Evolutionary conservation across 1,140 invertebrate genomes (phyloP).

Genomic region (Meloidogyne exigua): DNA sequence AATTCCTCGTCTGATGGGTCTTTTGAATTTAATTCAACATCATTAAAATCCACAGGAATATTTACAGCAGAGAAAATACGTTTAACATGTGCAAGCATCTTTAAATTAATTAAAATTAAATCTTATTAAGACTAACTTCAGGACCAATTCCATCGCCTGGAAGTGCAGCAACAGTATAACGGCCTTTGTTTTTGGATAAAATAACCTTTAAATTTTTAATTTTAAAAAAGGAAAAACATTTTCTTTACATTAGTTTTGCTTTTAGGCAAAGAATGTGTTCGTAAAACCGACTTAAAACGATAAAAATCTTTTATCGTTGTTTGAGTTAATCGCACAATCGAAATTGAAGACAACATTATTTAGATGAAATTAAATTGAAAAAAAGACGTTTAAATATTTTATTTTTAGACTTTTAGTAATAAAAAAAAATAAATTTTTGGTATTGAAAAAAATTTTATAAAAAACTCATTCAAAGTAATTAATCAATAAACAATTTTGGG

Average conservation of each 20-base stretch:
- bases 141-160: constrained; percentile 91
- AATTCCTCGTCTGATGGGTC: constrained; percentile 78
- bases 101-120: background rate
- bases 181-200: constrained; percentile 82
- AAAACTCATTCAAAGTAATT: background rate
- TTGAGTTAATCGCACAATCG: background rate
- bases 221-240: background rate
- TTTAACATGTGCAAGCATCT: constrained; percentile 15
- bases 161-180: constrained; percentile 86
- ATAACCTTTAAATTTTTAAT: constrained; percentile 30
- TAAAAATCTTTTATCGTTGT: background rate
- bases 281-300: background rate
- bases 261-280: background rate
- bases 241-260: constrained; percentile 3
- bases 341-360: background rate
- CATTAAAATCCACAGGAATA: constrained; percentile 93
- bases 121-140: constrained; percentile 70
- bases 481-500: constrained; percentile 5
- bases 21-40: constrained; percentile 81
- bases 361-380: background rate
- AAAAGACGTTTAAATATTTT: no score
- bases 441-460: background rate
- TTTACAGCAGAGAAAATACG: constrained; percentile 70
- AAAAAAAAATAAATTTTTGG: no score
- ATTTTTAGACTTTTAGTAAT: no score